phyloP scores from a whole-genome alignment of 2,797 vertebrate genomes.

The Manis javanica region DNA sequence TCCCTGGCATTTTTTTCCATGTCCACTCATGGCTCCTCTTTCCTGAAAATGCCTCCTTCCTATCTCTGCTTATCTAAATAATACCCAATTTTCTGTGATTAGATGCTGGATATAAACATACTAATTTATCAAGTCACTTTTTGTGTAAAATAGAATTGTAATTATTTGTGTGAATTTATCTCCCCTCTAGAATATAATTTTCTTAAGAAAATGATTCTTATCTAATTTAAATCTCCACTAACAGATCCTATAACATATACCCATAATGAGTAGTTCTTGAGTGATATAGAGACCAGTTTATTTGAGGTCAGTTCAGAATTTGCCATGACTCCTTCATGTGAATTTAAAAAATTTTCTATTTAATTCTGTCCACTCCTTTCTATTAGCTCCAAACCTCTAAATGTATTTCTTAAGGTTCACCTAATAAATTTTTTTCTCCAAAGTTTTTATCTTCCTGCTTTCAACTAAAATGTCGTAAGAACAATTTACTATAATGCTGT shows the following conservation, averaged over 20 bases:
- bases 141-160: not conserved
- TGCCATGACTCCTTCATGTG: not conserved
- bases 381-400: slow-evolving; percentile 7
- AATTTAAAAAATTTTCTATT: not conserved
- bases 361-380: slow-evolving; percentile 11
- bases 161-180: slow-evolving; percentile 1
- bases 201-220: slow-evolving; percentile 12
- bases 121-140: slow-evolving; percentile 17
- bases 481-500: not conserved
- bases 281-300: not conserved
- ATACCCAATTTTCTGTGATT: not conserved
- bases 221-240: slow-evolving; percentile 17
- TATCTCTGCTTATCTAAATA: not conserved
- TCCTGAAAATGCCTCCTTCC: not conserved
- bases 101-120: not conserved
- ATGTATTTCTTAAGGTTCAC: not conserved
- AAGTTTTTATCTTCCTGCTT: slow-evolving; percentile 5
- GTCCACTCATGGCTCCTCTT: not conserved
- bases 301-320: slow-evolving; percentile 14
- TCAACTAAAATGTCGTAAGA: slow-evolving; percentile 18
- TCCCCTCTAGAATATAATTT: slow-evolving; percentile 10
- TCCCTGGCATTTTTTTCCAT: not conserved
- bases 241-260: not conserved
- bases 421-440: not conserved
- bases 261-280: not conserved